Evolutionary conservation across 2,888 invertebrate genomes (phyloP).

Genomic region (Xestoiulus laeticollis): DNA sequence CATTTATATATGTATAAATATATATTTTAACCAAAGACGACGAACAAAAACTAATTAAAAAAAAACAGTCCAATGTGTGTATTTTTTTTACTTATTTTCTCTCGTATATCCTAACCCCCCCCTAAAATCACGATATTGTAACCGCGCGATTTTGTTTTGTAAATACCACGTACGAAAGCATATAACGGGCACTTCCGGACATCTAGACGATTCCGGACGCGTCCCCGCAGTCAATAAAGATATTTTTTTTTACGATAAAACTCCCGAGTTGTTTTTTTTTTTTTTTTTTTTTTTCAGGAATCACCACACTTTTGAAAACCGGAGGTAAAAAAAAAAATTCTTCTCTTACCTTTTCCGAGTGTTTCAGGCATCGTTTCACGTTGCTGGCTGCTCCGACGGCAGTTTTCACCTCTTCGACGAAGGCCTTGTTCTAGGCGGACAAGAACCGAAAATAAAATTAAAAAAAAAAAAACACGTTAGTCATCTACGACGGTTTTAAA

Average conservation of each 20-base stretch:
- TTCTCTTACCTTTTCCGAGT: constrained; percentile 38
- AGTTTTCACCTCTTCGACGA: background rate
- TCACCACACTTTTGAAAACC: background rate
- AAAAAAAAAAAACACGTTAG: too few relatives aligned
- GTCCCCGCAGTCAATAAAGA: constrained; percentile 5
- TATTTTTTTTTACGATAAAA: constrained; percentile 18
- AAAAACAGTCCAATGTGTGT: background rate
- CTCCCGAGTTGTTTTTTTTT: background rate
- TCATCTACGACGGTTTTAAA: too few relatives aligned
- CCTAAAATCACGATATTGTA: background rate
- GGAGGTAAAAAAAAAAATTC: background rate
- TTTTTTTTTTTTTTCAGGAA: background rate
- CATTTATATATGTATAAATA: background rate
- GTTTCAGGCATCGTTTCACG: background rate
- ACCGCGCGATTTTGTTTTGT: background rate
- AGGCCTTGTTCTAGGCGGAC: background rate
- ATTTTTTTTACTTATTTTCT: too few relatives aligned
- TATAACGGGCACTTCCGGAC: too few relatives aligned
- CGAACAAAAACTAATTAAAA: background rate
- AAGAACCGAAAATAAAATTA: too few relatives aligned
- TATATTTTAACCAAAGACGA: background rate
- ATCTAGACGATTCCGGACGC: background rate
- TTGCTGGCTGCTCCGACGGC: background rate
- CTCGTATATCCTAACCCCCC: background rate
- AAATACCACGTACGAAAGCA: background rate